These are phyloP conservation scores for Arctopsyche grandis DNA, from an alignment of 1,140 invertebrate genomes.

Conservation along the genomic window DNA sequence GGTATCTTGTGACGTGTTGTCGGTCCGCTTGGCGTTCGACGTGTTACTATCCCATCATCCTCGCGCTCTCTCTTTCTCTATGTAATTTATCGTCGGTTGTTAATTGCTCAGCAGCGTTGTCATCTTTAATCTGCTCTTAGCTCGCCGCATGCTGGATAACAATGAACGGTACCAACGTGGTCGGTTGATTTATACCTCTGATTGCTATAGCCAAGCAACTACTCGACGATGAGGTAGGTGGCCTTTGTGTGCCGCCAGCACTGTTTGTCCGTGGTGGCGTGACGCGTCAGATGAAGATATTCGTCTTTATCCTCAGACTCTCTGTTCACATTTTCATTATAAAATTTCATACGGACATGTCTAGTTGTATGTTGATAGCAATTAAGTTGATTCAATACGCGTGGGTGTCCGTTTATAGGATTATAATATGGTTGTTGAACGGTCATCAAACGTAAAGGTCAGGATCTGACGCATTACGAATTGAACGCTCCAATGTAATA, in stretches of 20 bases:
- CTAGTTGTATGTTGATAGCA: too few species aligned
- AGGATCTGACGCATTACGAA: too few species aligned
- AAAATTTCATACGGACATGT: not conserved
- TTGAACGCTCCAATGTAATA: too few species aligned
- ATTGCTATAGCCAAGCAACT: not conserved
- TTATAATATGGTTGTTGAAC: too few species aligned
- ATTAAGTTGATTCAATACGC: too few species aligned
- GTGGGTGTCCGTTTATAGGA: too few species aligned
- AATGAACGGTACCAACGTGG: constrained; percentile 1
- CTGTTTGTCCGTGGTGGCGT: not conserved
- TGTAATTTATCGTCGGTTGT: constrained; percentile 5
- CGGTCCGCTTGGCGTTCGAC: not conserved
- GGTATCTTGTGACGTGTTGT: not conserved
- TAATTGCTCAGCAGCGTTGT: constrained; percentile 19
- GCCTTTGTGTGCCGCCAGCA: not conserved
- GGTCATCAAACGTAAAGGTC: too few species aligned
- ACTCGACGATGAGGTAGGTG: not conserved
- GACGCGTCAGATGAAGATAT: not conserved
- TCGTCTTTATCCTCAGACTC: not conserved
- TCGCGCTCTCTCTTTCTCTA: not conserved
- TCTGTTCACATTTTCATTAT: not conserved
- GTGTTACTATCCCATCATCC: not conserved
- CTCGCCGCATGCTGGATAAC: constrained; percentile 10
- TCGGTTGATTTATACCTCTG: not conserved
- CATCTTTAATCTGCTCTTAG: not conserved